Base-by-base conservation (phyloP, 2,797 vertebrate genomes). In the Thunnus albacares region DNA sequence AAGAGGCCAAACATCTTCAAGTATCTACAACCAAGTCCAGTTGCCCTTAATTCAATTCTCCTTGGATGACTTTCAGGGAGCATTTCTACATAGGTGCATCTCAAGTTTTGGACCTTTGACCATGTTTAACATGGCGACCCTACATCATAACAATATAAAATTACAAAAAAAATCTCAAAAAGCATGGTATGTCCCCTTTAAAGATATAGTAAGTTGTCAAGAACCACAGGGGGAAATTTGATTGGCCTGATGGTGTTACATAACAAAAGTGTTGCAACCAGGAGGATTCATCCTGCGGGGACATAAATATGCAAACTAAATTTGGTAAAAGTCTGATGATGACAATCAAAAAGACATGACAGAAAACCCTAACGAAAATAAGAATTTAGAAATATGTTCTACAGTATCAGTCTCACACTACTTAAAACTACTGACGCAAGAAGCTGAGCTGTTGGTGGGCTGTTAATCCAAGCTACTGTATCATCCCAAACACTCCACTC, bases 401-500 rank as follows among this genome's bases (percentile, higher is more conserved):
- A 0, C 28, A 49, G 43, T 47, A 15, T 75, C 43, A 47, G 33
- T 47, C 20, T 81, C 59, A 67, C 26, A 38, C 33, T 8, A 28
- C 20, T 67, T 51, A 14, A 67, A 58, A 67, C 63, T 33, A 22
- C 72, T 69, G 75, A 62, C 77, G 47, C 58, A 55, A 65, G 75
- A 49, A 53, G 60, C 72, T 28, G 65, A 82, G 70, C 71, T 51
- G 58, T 8, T 67, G 71, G 68, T 71, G 79, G 62, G 63, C 38
- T 70, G 69, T 45, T 81, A 75, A 87, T 86, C 75, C 71, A 60
- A 58, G 71, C 69, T 49, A 72, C 71, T 79, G 84, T 62, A 69
- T 85, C 79, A 70, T 67, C 68, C 75, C 53, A 67, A 79, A 63
- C 71, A 74, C 71, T 87, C 81, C 67, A 76, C 62, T 83, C 79